Percentiles rank a stretch among this genome's conserved stretches.
phyloP scores from a whole-genome alignment of 2,888 invertebrate species.

The Monoplex corrugatus region DNA sequence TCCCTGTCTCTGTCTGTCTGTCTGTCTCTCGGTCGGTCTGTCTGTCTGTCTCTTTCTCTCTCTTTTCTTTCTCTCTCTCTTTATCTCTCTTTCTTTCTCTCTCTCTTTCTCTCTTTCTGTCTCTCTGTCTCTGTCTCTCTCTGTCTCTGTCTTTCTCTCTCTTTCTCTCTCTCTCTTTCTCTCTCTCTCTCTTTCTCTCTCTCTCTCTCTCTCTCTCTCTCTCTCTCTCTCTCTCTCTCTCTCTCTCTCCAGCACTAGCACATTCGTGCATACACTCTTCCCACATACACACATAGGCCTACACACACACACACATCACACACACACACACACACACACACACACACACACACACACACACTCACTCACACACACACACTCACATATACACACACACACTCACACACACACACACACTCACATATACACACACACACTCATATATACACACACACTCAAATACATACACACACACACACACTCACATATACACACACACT shows the following conservation, averaged over 20 bases:
- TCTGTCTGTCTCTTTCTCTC: background rate
- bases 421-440: constrained; percentile 6
- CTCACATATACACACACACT: background rate
- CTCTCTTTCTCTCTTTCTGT: background rate
- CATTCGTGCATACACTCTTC: background rate
- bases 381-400: constrained; percentile 13
- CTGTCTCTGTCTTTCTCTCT: background rate
- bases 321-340: background rate
- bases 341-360: constrained; percentile 12
- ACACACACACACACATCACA: background rate
- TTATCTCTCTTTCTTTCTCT: background rate
- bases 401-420: constrained; percentile 11
- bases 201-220: background rate
- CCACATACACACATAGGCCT: background rate
- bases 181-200: background rate
- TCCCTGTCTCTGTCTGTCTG: background rate
- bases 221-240: background rate
- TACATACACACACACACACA: background rate
- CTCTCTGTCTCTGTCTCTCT: background rate
- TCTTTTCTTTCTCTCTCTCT: constrained; percentile 1
- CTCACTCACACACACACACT: constrained; percentile 1
- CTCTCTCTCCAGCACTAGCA: background rate
- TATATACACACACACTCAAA: background rate
- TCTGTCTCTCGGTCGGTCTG: background rate
- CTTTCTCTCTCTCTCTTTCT: background rate